phyloP scores from a whole-genome alignment of 1,140 invertebrate species.

The Pteromalus puparum region DNA sequence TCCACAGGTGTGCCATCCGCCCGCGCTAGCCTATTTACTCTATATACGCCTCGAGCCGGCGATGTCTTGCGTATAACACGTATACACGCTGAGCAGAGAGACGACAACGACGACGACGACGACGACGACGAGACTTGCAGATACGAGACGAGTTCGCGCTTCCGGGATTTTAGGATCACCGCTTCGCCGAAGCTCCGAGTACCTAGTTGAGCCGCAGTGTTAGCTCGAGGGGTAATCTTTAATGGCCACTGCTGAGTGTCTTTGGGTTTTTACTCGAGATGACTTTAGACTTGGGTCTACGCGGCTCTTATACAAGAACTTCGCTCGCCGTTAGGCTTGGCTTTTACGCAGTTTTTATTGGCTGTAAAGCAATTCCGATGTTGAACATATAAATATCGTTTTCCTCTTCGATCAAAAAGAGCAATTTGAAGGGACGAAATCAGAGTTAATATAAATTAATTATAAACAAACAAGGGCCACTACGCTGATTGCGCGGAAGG shows the following conservation, averaged over 20 bases:
- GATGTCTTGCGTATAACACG: constrained; percentile 21
- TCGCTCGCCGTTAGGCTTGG: neutral
- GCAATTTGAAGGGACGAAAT: neutral
- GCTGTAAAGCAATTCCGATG: too few species aligned
- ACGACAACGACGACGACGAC: constrained; percentile 3
- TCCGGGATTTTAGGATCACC: constrained; percentile 43
- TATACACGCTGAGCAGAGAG: neutral
- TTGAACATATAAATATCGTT: too few species aligned
- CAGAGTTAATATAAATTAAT: constrained; percentile 35
- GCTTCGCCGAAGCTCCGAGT: neutral
- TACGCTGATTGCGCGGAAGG: neutral
- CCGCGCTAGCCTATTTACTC: constrained; percentile 69
- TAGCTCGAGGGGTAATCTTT: constrained; percentile 13
- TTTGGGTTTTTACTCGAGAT: neutral
- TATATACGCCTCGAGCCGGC: constrained; percentile 2
- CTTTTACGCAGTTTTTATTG: neutral
- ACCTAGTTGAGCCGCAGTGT: neutral
- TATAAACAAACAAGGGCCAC: constrained; percentile 34
- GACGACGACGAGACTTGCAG: neutral
- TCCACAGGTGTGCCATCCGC: constrained; percentile 73
- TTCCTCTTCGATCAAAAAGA: too few species aligned
- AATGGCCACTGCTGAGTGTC: neutral
- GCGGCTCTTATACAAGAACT: neutral
- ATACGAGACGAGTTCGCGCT: constrained; percentile 15
- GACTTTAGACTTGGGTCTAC: neutral